Evolutionary conservation across 2,113 vertebrate species (phyloP), one percentile per base, ranked within the genome.

Genomic region (Ictalurus furcatus): DNA sequence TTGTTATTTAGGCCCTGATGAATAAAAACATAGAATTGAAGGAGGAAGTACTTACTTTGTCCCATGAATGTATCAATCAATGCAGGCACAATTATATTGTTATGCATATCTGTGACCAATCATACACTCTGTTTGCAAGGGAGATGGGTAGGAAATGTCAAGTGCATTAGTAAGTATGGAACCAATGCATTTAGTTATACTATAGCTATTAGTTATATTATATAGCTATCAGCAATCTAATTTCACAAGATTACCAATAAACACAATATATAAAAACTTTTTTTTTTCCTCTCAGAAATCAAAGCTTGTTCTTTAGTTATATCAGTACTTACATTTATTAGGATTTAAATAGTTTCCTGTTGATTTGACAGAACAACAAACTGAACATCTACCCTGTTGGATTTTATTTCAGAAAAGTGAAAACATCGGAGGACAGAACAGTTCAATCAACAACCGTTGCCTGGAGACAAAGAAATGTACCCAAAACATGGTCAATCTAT

Each of bases 341-440:
- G 8, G 69, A 73, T 34, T 44, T 23, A 76, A 3, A 52, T 79
- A 52, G 12, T 52, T 79, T 12, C 14, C 44, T 78, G 25, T 28
- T 14, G 13, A 56, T 56, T 56, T 56, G 12, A 12, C 54, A 56
- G 12, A 56, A 14, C 54, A 56, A 56, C 13, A 56, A 56, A 56
- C 11, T 56, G 13, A 56, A 56, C 28, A 84, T 65, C 1, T 63
- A 40, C 30, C 58, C n/a, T 65, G 30, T 84, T 84, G 59, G 9
- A 37, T 63, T 84, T 84, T 84, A 65, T 84, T 84, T 63, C 59
- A 84, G 58, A 37, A 28, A 21, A 7, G 59, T 40, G 34, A 84
- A 52, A 11, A 9, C 48, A 52, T 11, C 9, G 9, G 40, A 6
- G 17, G 6, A 30, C 6, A n/a, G n/a, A 30, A 30, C 52, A 82